Evolutionary conservation across 2,888 invertebrate species (phyloP).

Genomic region (Mamestra brassicae): DNA sequence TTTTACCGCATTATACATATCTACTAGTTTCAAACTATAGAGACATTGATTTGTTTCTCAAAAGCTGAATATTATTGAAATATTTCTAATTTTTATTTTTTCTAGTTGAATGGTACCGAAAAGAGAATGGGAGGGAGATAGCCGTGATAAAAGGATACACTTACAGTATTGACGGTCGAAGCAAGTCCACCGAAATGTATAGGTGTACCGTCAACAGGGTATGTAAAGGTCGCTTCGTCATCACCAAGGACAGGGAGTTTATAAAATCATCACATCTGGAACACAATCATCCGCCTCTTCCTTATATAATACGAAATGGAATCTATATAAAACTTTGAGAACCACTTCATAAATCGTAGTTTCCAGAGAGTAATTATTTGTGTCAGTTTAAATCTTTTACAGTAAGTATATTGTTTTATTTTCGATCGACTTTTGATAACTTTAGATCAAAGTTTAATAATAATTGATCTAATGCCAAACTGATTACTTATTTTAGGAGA

Average conservation of each 20-base stretch:
- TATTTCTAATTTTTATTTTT: background rate
- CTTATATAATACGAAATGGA: constrained; percentile 39
- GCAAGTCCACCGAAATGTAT: constrained; percentile 26
- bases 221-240: constrained; percentile 32
- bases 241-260: constrained; percentile 19
- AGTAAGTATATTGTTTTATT: too few relatives aligned
- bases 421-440: background rate
- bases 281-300: constrained; percentile 23
- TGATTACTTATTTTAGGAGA: background rate
- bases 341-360: background rate
- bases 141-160: constrained; percentile 71
- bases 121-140: constrained; percentile 63
- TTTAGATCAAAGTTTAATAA: background rate
- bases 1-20: too few relatives aligned
- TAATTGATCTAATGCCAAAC: background rate
- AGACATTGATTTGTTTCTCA: background rate
- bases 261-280: constrained; percentile 15
- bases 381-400: too few relatives aligned
- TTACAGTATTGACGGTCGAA: constrained; percentile 62
- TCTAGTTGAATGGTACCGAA: constrained; percentile 33
- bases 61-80: background rate
- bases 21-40: too few relatives aligned
- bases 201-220: constrained; percentile 28
- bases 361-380: too few relatives aligned
- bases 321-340: constrained; percentile 10